Base-by-base conservation (phyloP, 2,888 invertebrate species). In the Tinea trinotella region DNA sequence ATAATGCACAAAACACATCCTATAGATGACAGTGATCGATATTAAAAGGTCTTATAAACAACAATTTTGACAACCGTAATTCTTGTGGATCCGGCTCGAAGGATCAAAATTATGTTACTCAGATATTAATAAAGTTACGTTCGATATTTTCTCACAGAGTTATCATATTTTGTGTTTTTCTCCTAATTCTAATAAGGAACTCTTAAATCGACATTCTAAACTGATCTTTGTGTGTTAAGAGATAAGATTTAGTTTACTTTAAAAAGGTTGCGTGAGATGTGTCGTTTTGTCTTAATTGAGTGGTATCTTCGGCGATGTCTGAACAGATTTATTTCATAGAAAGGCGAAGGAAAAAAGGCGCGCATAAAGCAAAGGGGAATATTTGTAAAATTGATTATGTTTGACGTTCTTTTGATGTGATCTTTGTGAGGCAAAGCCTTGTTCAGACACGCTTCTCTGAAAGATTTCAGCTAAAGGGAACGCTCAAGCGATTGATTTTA, bases 311-410 rank as follows among this genome's bases (percentile, higher is more conserved):
- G 59, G 58, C 58, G 64, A 67, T 66, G 71, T 68, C 68, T 67
- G 70, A 64, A 69, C 65, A 73, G 73, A 79, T 77, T 77, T 77
- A 75, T 77, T 76, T 72, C 67, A 68, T 65, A 70, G 52, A 55
- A 52, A 54, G 48, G 55, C 54, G 53, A 76, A 74, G 71, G 75
- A 79, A 78, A 78, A 74, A 74, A 66, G 62, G 61, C 59, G 57
- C 62, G 58, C 61, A 64, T 56, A 66, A 60, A 61, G 63, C 68
- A 53, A 53, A 35, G 56, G 54, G 56, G 68, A 68, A 68, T 82
- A 82, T 84, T 81, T 83, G 79, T 76, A 75, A 82, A 83, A 84
- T 83, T 84, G 83, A 84, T 84, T 81, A 84, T 71, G 70, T 79
- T 77, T 77, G 72, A 73, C 74, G 77, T 76, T 67, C 73, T 74